phyloP scores from a whole-genome alignment of 2,113 vertebrate species.

The Danionella cerebrum region DNA sequence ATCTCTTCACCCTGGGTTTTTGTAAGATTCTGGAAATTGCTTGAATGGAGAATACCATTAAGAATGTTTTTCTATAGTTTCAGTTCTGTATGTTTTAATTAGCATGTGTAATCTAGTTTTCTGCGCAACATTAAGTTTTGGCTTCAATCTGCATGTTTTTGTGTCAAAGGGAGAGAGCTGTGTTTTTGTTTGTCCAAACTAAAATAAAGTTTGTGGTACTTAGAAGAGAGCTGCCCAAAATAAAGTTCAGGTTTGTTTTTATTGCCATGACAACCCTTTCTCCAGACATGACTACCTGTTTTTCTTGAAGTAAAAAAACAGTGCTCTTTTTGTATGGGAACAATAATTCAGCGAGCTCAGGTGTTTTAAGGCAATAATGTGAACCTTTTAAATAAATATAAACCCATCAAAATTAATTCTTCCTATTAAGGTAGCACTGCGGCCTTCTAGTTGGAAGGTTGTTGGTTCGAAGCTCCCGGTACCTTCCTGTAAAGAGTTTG shows the following conservation, averaged over 20 bases:
- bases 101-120: background rate
- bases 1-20: no score
- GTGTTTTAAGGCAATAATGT: no score
- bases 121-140: background rate
- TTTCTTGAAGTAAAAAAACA: slow-evolving; percentile 1
- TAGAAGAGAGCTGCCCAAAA: background rate
- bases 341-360: no score
- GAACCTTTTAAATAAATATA: no score
- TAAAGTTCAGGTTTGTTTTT: slow-evolving; percentile 23
- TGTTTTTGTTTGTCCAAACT: slow-evolving; percentile 22
- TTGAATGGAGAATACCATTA: no score
- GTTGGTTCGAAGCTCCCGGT: no score
- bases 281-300: slow-evolving; percentile 30
- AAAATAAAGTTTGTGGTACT: slow-evolving; percentile 19
- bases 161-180: slow-evolving; percentile 23
- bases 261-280: slow-evolving; percentile 22
- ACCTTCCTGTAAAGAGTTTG: no score
- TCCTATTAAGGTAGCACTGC: no score
- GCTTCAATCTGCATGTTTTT: slow-evolving; percentile 7
- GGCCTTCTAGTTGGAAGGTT: no score
- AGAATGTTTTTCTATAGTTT: no score
- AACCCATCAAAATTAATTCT: no score
- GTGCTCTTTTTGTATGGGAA: background rate
- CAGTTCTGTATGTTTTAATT: background rate
- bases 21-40: no score